These are phyloP conservation scores for Thera britannica DNA, from an alignment of 2,888 invertebrate species.

Conservation along the genomic window DNA sequence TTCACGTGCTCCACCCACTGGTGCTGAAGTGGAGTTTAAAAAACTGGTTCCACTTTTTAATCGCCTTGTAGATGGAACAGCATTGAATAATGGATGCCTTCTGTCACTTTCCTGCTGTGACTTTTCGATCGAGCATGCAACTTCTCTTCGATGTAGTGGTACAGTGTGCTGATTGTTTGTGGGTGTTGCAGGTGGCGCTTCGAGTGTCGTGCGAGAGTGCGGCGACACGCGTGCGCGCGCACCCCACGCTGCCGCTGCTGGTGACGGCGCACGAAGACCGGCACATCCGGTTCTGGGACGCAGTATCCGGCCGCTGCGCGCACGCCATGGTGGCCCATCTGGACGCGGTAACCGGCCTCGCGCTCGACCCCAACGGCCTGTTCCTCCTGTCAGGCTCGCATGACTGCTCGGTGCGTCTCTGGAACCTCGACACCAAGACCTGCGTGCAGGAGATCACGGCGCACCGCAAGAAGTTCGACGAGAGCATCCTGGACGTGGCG, in stretches of 20 bases:
- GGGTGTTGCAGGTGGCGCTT: conserved; percentile 82
- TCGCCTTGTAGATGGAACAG: no score
- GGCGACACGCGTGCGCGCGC: conserved; percentile 93
- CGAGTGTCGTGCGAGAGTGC: conserved; percentile 87
- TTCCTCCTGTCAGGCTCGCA: conserved; percentile 99
- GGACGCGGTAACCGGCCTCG: conserved; percentile 98
- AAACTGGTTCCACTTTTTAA: no score
- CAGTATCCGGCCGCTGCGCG: conserved; percentile 95
- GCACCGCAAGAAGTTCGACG: conserved; percentile 99
- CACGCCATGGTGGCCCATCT: conserved; percentile 99
- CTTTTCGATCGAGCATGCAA: no score
- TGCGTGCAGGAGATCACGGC: conserved; percentile 99
- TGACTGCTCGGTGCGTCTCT: conserved; percentile 99
- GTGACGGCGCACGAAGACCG: conserved; percentile 99
- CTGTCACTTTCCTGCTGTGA: no score
- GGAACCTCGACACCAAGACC: conserved; percentile 99
- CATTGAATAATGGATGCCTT: no score
- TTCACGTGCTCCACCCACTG: no score
- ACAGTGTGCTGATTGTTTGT: not conserved
- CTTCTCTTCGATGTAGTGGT: no score
- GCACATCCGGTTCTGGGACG: conserved; percentile 99
- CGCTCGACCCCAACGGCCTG: conserved; percentile 99
- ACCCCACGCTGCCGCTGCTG: conserved; percentile 97
- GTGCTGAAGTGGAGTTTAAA: no score
- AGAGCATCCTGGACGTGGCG: conserved; percentile 99